Percentiles rank a stretch among this genome's conserved stretches.
These are phyloP conservation scores for Furcifer pardalis DNA, from an alignment of 2,797 vertebrate species.

Conservation along the genomic window DNA sequence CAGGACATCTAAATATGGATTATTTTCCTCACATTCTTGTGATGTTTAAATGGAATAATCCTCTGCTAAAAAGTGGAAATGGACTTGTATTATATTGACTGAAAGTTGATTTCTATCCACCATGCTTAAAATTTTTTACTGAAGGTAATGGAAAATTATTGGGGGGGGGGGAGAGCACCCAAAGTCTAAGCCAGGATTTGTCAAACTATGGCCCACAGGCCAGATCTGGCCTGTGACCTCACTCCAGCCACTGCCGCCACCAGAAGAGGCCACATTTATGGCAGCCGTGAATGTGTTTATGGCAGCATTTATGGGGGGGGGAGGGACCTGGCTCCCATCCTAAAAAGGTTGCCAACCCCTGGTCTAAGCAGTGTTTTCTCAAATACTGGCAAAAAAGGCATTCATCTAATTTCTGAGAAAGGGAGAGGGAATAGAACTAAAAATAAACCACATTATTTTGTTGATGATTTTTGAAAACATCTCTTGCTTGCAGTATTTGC, in stretches of 20 bases:
- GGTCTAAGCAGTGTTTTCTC: neutral
- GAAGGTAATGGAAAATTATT: neutral
- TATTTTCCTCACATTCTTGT: conserved; percentile 21
- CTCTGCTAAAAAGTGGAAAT: neutral
- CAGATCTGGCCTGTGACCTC: no score
- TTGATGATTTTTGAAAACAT: neutral
- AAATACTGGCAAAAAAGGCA: neutral
- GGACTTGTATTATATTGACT: neutral
- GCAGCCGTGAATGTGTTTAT: no score
- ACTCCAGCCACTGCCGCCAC: no score
- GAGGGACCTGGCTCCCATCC: no score
- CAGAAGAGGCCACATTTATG: no score
- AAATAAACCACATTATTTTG: neutral
- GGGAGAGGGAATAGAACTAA: neutral
- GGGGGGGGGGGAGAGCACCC: no score
- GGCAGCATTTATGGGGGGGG: no score
- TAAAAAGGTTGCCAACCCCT: no score
- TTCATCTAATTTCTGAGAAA: neutral
- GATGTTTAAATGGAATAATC: conserved; percentile 5
- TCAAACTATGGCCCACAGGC: no score
- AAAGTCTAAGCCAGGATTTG: no score
- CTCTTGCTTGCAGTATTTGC: neutral
- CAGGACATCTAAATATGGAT: neutral
- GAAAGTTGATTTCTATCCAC: neutral
- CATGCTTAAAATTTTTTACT: neutral